Conservation (phyloP, 2,797 vertebrate genomes). For the Gymnodraco acuticeps region DNA sequence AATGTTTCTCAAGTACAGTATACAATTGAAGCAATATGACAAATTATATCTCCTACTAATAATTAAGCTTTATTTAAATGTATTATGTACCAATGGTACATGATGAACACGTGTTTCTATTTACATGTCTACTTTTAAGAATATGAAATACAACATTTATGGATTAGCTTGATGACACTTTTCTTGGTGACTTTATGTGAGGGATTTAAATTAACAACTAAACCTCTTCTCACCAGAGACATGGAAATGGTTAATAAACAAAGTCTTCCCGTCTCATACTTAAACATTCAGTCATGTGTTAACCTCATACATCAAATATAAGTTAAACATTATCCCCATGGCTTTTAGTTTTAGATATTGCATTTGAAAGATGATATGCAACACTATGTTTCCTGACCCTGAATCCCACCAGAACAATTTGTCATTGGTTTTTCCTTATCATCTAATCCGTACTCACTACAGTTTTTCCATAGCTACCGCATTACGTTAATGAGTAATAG, state of each 20-base stretch:
- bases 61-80: not conserved
- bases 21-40: not conserved
- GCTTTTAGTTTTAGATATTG: not conserved
- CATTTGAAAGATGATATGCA: not conserved
- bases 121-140: not conserved
- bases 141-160: not conserved
- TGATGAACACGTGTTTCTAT: no score
- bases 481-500: not conserved
- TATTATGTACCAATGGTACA: not conserved
- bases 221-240: not conserved
- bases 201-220: not conserved
- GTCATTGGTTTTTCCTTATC: not conserved
- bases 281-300: not conserved
- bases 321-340: not conserved
- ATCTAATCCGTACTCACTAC: not conserved
- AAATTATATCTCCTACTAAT: not conserved
- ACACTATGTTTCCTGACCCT: slow-evolving; percentile 18
- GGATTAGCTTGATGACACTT: not conserved
- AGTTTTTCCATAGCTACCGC: not conserved
- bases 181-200: not conserved
- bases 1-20: not conserved
- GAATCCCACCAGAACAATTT: not conserved
- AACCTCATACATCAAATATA: slow-evolving; percentile 8
- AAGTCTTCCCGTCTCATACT: not conserved
- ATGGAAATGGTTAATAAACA: slow-evolving; percentile 8